phyloP scores from a whole-genome alignment of 2,113 vertebrate species.

The Fregetta grallaria region DNA sequence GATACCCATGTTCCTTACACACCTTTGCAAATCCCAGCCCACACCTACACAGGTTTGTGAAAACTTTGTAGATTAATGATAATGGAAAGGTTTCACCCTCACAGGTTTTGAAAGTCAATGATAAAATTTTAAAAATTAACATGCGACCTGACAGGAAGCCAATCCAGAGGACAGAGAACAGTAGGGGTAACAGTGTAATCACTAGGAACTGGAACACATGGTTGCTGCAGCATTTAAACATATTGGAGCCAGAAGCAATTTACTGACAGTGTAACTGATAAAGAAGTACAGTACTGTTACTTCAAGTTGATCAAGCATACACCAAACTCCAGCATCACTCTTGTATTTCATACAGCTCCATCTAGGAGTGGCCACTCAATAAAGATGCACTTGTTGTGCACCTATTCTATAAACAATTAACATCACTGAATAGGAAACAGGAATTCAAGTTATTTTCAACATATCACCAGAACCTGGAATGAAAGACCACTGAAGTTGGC shows the following conservation, averaged over 20 bases:
- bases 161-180: neutral
- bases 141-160: neutral
- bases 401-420: neutral
- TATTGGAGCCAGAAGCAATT: neutral
- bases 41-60: neutral
- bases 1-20: neutral
- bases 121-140: neutral
- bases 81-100: neutral
- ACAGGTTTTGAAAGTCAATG: neutral
- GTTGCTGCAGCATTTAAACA: neutral
- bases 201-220: neutral
- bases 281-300: neutral
- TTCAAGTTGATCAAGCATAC: neutral
- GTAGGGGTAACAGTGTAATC: neutral
- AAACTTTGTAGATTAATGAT: neutral
- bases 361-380: neutral
- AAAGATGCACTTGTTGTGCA: neutral
- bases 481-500: neutral
- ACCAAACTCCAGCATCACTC: neutral
- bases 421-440: neutral
- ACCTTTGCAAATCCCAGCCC: neutral
- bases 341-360: neutral
- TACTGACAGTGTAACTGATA: neutral
- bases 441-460: neutral
- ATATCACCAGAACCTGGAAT: neutral